Base-by-base conservation (phyloP, 2,888 invertebrate species). In the Diarsia rubi region DNA sequence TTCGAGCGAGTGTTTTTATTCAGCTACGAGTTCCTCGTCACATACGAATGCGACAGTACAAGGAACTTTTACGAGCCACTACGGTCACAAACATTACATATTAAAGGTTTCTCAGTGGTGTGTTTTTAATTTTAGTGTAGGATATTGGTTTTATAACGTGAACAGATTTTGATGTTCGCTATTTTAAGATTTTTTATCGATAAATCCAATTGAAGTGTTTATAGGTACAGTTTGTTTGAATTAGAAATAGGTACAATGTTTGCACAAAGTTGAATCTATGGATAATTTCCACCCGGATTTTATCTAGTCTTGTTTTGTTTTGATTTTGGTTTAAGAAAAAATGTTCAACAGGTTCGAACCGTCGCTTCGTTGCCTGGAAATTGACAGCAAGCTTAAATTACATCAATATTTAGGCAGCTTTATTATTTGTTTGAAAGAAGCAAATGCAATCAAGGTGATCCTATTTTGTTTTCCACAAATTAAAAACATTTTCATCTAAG, bases 121-220 rank as follows among this genome's bases (percentile, higher is more conserved):
- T 37, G 37, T 37, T 37, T 37, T 37, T 37, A 78, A 70, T 78
- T 74, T 75, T 74, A 80, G 31, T 72, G 54, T 66, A 21, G 62
- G 67, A 44, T 80, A 77, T 75, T 75, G 65, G 44, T 71, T 82
- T 71, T 79, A 65, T 37, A 78, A 73, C 62, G 54, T n/a, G 75
- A 78, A 64, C 54, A 67, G 54, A 71, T 74, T 67, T 67, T 65
- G 37, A 75, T 77, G 68, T 60, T 70, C 73, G 70, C 49, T 84
- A 78, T 82, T 88, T 78, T 71, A 73, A 78, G 45, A 65, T 69
- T 82, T 82, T 75, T 86, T 82, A 78, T 79, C 73, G 62, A 73
- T 80, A 74, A 79, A 83, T 81, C 81, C 69, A 81, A 86, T 79
- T 78, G 77, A 77, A 75, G 68, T 82, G 81, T 86, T 82, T 86